These are phyloP conservation scores for Euphysa ruthae DNA, from an alignment of 30 jellyfish, hydroid and myxozoan genomes.

Conservation along the genomic window DNA sequence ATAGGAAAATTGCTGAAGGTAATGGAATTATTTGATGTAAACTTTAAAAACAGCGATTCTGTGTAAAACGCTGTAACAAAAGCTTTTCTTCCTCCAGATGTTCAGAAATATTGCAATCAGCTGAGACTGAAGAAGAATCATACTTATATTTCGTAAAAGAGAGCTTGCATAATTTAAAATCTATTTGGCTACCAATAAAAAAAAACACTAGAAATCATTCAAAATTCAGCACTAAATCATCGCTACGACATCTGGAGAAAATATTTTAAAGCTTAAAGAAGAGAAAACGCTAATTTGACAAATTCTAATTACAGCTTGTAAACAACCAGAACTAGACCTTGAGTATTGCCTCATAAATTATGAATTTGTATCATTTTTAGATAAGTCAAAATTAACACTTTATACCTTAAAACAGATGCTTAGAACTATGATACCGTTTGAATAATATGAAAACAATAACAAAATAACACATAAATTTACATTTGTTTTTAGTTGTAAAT, in stretches of 20 bases:
- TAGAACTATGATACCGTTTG: too few species aligned
- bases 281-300: background rate
- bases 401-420: too few species aligned
- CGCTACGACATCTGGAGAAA: background rate
- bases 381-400: too few species aligned
- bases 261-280: slow-evolving; percentile 5
- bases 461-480: too few species aligned
- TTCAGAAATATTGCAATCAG: background rate
- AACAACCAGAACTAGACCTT: background rate
- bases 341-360: background rate
- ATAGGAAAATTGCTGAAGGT: background rate
- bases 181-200: background rate
- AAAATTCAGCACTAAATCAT: background rate
- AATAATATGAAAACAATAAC: too few species aligned
- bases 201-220: background rate
- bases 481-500: too few species aligned
- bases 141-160: background rate
- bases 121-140: background rate
- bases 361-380: too few species aligned
- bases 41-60: background rate
- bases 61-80: background rate
- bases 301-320: background rate
- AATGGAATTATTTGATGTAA: background rate
- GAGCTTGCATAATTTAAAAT: background rate
- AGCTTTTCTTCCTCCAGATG: background rate